These are phyloP conservation scores for Oligia fasciuncula DNA, from an alignment of 2,888 invertebrate species.

Conservation along the genomic window DNA sequence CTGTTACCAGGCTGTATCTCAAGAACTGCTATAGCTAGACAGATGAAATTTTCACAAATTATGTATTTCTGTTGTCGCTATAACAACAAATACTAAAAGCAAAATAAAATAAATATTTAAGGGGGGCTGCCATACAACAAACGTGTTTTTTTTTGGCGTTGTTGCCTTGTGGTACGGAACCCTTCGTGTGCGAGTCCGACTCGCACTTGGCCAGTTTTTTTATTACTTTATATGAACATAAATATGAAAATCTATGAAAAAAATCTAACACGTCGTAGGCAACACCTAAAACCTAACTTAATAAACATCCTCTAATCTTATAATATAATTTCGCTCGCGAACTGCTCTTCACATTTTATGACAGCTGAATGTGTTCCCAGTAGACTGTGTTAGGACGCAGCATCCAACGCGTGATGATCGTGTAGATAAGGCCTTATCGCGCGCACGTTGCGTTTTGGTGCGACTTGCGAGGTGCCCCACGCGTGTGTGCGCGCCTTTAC, in stretches of 20 bases:
- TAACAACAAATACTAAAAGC: too few species aligned
- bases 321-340: slow-evolving; percentile 60
- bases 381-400: slow-evolving; percentile 33
- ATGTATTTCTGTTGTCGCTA: too few species aligned
- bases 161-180: too few species aligned
- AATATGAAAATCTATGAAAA: neutral
- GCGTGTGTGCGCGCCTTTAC: slow-evolving; percentile 32
- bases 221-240: neutral
- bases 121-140: too few species aligned
- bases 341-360: slow-evolving; percentile 44
- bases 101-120: too few species aligned
- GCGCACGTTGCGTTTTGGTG: slow-evolving; percentile 59
- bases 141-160: too few species aligned
- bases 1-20: too few species aligned
- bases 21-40: too few species aligned
- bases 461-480: slow-evolving; percentile 44
- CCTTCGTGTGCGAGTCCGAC: too few species aligned
- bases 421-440: slow-evolving; percentile 53
- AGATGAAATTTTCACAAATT: too few species aligned
- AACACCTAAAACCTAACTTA: neutral
- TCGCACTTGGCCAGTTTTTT: neutral
- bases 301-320: slow-evolving; percentile 26
- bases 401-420: slow-evolving; percentile 60
- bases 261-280: too few species aligned
- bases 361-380: slow-evolving; percentile 50